Percentiles rank a stretch among this genome's conserved stretches.
These are phyloP conservation scores for Prochilodus magdalenae DNA, from an alignment of 2,113 vertebrate species.

Conservation along the genomic window DNA sequence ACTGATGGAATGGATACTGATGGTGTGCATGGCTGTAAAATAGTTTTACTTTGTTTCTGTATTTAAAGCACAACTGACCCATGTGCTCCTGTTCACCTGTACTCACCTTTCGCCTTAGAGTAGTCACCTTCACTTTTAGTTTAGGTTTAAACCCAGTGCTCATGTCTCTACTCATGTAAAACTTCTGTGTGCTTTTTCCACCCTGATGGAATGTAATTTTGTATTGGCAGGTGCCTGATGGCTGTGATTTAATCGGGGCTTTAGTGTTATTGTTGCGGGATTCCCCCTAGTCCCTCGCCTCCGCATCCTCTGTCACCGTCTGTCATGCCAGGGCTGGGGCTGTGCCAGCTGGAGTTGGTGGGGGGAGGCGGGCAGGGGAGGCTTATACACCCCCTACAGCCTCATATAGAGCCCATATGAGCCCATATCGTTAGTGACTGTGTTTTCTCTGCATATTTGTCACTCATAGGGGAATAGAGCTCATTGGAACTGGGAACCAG, in stretches of 20 bases:
- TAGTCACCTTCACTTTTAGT: too few species aligned
- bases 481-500: slow-evolving; percentile 11
- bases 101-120: too few species aligned
- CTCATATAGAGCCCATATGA: slow-evolving; percentile 1
- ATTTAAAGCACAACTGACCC: too few species aligned
- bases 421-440: background rate
- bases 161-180: too few species aligned
- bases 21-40: too few species aligned
- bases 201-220: slow-evolving; percentile 59
- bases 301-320: slow-evolving; percentile 79
- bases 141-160: too few species aligned
- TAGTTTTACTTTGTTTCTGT: too few species aligned
- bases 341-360: slow-evolving; percentile 67
- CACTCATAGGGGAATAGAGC: slow-evolving; percentile 36
- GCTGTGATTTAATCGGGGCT: slow-evolving; percentile 79
- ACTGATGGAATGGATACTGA: too few species aligned
- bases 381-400: slow-evolving; percentile 5
- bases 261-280: slow-evolving; percentile 80
- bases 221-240: slow-evolving; percentile 80
- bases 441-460: slow-evolving; percentile 3
- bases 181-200: background rate
- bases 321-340: slow-evolving; percentile 74
- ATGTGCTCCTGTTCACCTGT: too few species aligned
- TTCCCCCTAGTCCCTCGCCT: slow-evolving; percentile 74
- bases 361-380: too few species aligned